Percentiles rank a stretch among this genome's conserved stretches.
Evolutionary conservation across 2,888 invertebrate species (phyloP).

Genomic region (Synanthedon tipuliformis): DNA sequence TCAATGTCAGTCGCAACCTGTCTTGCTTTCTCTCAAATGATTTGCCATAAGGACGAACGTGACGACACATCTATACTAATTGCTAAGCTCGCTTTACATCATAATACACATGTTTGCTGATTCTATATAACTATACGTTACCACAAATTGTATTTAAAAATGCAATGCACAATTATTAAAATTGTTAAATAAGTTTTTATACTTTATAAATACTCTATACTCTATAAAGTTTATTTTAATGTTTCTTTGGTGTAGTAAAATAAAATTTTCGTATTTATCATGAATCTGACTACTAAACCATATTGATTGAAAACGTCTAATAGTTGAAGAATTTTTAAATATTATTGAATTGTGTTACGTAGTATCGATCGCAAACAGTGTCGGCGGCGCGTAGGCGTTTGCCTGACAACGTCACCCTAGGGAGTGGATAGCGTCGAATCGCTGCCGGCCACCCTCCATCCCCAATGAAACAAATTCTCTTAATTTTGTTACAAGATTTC

Average conservation of each 20-base stretch:
- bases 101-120: no score
- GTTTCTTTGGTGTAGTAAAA: no score
- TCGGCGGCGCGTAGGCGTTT: slow-evolving; percentile 5
- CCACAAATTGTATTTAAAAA: background rate
- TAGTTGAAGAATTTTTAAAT: no score
- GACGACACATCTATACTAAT: slow-evolving; percentile 39
- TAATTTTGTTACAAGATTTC: slow-evolving; percentile 10
- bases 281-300: no score
- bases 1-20: slow-evolving; percentile 16
- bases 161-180: no score
- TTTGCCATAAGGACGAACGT: slow-evolving; percentile 35
- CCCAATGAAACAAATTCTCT: slow-evolving; percentile 10
- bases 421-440: slow-evolving; percentile 9
- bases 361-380: slow-evolving; percentile 5
- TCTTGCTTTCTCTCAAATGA: slow-evolving; percentile 37
- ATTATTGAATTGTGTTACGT: no score
- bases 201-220: no score
- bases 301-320: no score
- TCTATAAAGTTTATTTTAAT: no score
- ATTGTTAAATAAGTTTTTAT: no score
- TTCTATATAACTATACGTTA: no score
- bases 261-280: no score
- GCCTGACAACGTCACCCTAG: slow-evolving; percentile 8
- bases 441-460: slow-evolving; percentile 5
- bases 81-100: slow-evolving; percentile 9